Conservation (phyloP, 2,113 vertebrate genomes). For the Percopsis transmontana region DNA sequence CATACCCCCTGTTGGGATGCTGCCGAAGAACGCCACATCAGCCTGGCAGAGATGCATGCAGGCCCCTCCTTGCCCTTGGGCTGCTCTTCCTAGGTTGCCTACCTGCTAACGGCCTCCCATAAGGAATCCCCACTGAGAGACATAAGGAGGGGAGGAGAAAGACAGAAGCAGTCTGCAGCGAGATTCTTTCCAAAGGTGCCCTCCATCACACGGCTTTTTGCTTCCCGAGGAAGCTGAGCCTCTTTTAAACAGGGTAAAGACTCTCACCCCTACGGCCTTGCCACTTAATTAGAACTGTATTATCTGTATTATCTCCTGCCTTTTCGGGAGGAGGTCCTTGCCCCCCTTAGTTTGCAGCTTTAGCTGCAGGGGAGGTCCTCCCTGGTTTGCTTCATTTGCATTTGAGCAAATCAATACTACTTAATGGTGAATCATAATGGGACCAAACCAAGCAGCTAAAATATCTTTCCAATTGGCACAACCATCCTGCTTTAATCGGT, state of each 20-base stretch:
- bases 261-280: conserved; percentile 25
- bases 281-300: conserved; percentile 54
- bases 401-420: conserved; percentile 12
- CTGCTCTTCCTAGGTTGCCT: background rate
- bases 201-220: background rate
- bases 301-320: conserved; percentile 37
- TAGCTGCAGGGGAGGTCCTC: conserved; percentile 40
- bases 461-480: conserved; percentile 20
- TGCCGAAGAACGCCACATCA: background rate
- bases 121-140: background rate
- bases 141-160: background rate
- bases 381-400: conserved; percentile 29
- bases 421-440: no score
- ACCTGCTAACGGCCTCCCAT: background rate
- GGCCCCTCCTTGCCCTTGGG: background rate
- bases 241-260: conserved; percentile 30
- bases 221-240: conserved; percentile 4
- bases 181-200: background rate
- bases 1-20: background rate
- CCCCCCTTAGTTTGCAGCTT: conserved; percentile 2
- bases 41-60: background rate
- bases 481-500: background rate
- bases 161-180: conserved; percentile 19
- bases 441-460: conserved; percentile 37
- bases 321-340: conserved; percentile 19